Conservation (phyloP, 2,888 invertebrate species). For the Lycophotia porphyrea region DNA sequence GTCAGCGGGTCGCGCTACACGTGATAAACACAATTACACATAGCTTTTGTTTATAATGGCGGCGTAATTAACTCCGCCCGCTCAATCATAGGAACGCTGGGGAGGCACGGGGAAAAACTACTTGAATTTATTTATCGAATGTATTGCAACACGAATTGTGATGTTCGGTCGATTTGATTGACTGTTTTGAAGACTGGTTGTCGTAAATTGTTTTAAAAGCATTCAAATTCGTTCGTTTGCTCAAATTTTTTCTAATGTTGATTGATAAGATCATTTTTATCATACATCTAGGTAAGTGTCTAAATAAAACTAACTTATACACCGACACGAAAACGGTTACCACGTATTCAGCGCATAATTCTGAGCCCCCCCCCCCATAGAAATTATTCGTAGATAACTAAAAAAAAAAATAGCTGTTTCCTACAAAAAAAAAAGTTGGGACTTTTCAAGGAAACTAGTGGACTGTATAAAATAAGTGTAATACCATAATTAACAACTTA, state of each 20-base stretch:
- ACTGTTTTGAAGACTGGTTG: neutral
- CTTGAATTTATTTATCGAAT: conserved; percentile 19
- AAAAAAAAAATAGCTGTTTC: too few species aligned
- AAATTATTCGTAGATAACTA: too few species aligned
- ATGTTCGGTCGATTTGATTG: neutral
- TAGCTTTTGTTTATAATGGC: conserved; percentile 54
- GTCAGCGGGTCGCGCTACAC: conserved; percentile 71
- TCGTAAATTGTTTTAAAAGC: neutral
- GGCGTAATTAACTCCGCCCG: conserved; percentile 46
- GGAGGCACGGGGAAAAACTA: conserved; percentile 29
- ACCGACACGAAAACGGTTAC: too few species aligned
- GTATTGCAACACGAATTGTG: neutral
- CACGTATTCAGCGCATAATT: too few species aligned
- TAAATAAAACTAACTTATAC: neutral
- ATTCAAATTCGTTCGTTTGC: neutral
- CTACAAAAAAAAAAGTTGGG: too few species aligned
- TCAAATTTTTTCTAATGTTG: neutral
- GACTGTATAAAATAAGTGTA: too few species aligned
- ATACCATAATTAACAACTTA: too few species aligned
- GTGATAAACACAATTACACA: conserved; percentile 55
- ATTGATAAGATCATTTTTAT: neutral
- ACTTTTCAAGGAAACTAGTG: too few species aligned
- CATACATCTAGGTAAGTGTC: neutral
- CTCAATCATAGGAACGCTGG: conserved; percentile 12
- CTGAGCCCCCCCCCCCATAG: too few species aligned